phyloP scores from a whole-genome alignment of 2,888 invertebrate genomes.

The Clepsis dumicolana region DNA sequence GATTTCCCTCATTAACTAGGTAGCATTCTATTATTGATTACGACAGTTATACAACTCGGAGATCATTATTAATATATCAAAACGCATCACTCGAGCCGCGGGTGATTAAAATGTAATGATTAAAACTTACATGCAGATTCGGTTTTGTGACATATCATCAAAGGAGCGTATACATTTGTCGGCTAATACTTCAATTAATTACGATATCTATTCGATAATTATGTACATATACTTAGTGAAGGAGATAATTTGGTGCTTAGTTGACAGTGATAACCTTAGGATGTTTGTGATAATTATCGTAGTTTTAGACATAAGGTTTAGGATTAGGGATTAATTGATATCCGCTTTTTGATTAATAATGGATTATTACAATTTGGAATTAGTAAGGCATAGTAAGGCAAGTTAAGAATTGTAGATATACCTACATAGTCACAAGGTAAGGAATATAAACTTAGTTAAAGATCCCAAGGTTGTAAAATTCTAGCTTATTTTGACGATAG shows the following conservation, averaged over 20 bases:
- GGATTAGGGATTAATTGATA: conserved; percentile 5
- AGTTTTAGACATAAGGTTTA: not conserved
- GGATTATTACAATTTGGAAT: not conserved
- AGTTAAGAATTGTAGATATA: no score
- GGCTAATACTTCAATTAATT: conserved; percentile 12
- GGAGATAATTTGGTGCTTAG: not conserved
- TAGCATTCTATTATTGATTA: not conserved
- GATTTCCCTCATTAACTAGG: no score
- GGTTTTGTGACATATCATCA: not conserved
- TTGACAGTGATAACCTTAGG: not conserved
- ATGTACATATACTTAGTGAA: conserved; percentile 14
- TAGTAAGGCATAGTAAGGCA: not conserved
- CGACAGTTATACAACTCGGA: not conserved
- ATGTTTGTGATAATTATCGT: conserved; percentile 1
- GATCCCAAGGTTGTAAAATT: no score
- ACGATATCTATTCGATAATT: not conserved
- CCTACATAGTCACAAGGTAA: no score
- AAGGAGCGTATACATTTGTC: not conserved
- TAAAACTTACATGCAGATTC: not conserved
- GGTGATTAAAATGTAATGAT: not conserved
- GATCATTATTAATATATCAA: not conserved
- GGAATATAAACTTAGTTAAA: no score
- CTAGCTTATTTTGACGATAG: no score
- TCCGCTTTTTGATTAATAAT: conserved; percentile 7
- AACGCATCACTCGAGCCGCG: not conserved